Conservation (phyloP, 2,797 vertebrate genomes). For the Spondyliosoma cantharus region DNA sequence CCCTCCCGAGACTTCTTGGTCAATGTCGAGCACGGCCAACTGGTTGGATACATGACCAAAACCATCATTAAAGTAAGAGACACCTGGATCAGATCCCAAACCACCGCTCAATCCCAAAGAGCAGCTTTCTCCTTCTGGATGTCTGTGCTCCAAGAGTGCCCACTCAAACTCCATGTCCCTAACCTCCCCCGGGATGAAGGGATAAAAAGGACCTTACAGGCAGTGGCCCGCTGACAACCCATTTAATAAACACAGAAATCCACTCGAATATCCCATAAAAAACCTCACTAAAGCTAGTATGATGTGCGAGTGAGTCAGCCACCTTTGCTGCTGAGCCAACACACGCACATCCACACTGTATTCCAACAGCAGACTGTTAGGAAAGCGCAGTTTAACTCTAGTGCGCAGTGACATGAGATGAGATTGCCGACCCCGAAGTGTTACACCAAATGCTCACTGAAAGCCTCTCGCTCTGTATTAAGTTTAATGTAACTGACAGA, state of each 20-base stretch:
- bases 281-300: conserved; percentile 27
- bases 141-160: not conserved
- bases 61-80: not conserved
- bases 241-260: conserved; percentile 46
- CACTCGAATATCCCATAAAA: conserved; percentile 21
- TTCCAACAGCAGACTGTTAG: not conserved
- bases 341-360: conserved; percentile 1
- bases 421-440: conserved; percentile 59
- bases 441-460: conserved; percentile 49
- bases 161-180: not conserved
- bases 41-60: not conserved
- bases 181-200: conserved; percentile 7
- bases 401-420: conserved; percentile 35
- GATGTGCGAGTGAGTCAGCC: conserved; percentile 40
- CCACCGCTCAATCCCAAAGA: not conserved
- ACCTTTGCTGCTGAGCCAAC: conserved; percentile 34
- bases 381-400: conserved; percentile 23
- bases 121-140: no score
- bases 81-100: not conserved
- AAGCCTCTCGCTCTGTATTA: not conserved
- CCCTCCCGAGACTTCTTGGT: conserved; percentile 7
- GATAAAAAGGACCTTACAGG: not conserved
- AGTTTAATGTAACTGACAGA: conserved; percentile 47
- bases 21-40: not conserved
- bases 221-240: conserved; percentile 3